A percentile compares a stretch with the other conserved stretches of the same genome.
These are phyloP conservation scores for Alces alces DNA, from an alignment of 2,113 vertebrate genomes.

Conservation along the genomic window DNA sequence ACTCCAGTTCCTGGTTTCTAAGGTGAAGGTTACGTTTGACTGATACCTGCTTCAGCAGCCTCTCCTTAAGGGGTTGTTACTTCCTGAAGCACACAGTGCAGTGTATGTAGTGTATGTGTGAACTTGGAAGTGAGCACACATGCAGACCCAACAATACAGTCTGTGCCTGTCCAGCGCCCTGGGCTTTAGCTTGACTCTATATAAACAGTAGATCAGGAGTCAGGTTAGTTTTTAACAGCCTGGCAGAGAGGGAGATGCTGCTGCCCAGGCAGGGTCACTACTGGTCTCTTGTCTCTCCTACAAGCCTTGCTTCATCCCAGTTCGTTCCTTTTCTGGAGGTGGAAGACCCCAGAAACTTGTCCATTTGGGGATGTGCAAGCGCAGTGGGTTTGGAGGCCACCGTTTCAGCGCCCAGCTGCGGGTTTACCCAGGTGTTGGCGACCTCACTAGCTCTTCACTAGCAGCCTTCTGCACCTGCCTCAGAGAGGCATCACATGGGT, in stretches of 20 bases:
- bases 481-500: neutral
- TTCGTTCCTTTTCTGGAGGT: slow-evolving; percentile 71
- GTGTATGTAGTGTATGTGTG: neutral
- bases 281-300: slow-evolving; percentile 64
- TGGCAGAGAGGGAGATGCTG: slow-evolving; percentile 12
- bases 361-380: slow-evolving; percentile 40
- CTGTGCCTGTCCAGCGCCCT: neutral
- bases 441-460: neutral
- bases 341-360: slow-evolving; percentile 1
- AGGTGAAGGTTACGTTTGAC: slow-evolving; percentile 46
- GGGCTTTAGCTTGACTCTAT: neutral
- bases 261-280: slow-evolving; percentile 53
- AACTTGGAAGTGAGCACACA: neutral
- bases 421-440: neutral
- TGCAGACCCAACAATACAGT: neutral
- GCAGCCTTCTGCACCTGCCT: neutral
- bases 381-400: neutral
- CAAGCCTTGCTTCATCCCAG: slow-evolving; percentile 51
- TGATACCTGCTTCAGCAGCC: slow-evolving; percentile 31
- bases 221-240: slow-evolving; percentile 24
- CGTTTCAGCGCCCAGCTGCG: slow-evolving; percentile 39
- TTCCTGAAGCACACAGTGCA: neutral
- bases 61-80: neutral
- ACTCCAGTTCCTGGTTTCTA: slow-evolving; percentile 53
- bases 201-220: neutral